Base-by-base conservation (phyloP, 2,113 vertebrate genomes). In the Melanerpes formicivorus region DNA sequence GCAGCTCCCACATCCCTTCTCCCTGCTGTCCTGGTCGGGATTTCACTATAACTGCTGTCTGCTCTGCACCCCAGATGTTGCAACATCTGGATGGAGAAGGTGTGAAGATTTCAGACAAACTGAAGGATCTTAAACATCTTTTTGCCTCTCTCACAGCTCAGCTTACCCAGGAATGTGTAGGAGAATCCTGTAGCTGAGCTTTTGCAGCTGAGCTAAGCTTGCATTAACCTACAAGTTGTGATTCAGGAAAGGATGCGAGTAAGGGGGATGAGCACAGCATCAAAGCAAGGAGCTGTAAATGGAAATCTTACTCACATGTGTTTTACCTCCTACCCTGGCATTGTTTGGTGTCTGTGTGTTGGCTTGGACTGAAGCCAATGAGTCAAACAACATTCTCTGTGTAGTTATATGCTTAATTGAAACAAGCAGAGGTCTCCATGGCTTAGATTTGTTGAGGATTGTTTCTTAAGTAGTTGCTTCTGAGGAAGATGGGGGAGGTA, bases 341-440 rank as follows among this genome's bases (percentile, higher is more conserved):
- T 62, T 77, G 42, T 77, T 91, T 79, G 87, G 32, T 72, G 42
- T 60, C 69, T 89, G 19, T 86, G 40, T 0, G 0, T 70, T 62
- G 55, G 30, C 69, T 93, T 92, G 86, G 69, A 92, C 26, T 6
- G 58, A 50, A 92, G 78, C 78, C 91, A 96, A 48, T 4, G 67
- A 81, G 58, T 82, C 80, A 90, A 90, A 90, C 83, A 80, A 72
- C 16, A 7, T 69, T 75, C 62, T 87, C 37, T 1, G 1, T 30
- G 26, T 87, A 95, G 93, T 88, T 87, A 78, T 30, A 77, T 37
- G 52, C n/a, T 60, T 74, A 95, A 92, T 69, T 64, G 73, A 87
- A 93, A 72, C 29, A 80, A 94, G 55, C 18, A 66, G 63, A 87
- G 27, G 63, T 90, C 63, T 94, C 69, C 58, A n/a, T 1, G 12